A percentile compares a stretch with the other conserved stretches of the same genome.
Evolutionary conservation across 2,113 vertebrate species (phyloP).

Genomic region (Hippotragus niger): DNA sequence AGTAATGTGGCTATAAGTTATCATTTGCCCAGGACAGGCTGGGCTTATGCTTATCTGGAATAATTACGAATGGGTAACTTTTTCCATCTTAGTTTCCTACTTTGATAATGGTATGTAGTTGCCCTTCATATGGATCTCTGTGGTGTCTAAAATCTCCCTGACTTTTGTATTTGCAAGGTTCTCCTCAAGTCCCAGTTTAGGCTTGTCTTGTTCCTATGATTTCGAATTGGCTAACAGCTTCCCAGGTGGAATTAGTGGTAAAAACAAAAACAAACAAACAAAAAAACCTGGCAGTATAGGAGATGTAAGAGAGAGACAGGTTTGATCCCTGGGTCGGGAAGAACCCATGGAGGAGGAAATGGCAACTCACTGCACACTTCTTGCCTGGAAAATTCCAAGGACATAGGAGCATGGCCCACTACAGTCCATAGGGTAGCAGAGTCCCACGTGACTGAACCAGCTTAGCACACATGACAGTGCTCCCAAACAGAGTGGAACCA

Average conservation of each 20-base stretch:
- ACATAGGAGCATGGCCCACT: background rate
- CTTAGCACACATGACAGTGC: background rate
- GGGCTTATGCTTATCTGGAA: background rate
- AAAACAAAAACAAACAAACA: accelerated
- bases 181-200: background rate
- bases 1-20: background rate
- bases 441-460: background rate
- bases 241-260: background rate
- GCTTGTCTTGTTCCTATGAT: background rate
- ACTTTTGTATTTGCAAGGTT: background rate
- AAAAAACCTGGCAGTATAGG: background rate
- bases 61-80: background rate
- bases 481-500: background rate
- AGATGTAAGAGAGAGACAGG: background rate
- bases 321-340: background rate
- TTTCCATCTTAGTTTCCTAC: background rate
- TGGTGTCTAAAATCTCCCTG: background rate
- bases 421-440: background rate
- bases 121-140: background rate
- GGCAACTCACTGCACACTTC: background rate
- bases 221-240: background rate
- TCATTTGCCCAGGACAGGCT: background rate
- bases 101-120: background rate
- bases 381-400: background rate
- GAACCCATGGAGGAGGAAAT: background rate